These are phyloP conservation scores for Ariolimax columbianus DNA, from an alignment of 2,888 invertebrate species.

Conservation along the genomic window DNA sequence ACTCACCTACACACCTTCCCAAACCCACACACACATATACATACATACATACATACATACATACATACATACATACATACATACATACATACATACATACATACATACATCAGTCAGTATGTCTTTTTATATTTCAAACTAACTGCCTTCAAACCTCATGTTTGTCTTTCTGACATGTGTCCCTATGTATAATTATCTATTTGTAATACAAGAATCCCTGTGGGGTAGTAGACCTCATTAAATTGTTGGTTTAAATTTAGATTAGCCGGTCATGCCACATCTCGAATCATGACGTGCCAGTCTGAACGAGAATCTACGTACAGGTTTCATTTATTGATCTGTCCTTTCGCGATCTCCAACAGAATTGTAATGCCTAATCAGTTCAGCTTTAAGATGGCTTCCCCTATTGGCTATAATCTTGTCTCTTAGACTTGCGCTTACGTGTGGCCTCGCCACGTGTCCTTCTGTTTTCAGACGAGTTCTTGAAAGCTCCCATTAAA, in stretches of 20 bases:
- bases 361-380: background rate
- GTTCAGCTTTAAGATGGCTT: background rate
- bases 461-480: background rate
- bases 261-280: background rate
- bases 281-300: background rate
- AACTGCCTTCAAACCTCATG: no score
- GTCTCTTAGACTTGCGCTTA: background rate
- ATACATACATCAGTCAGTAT: background rate
- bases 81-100: slow-evolving; percentile 5
- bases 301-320: background rate
- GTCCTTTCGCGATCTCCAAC: background rate
- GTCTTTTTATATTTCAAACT: no score
- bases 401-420: background rate
- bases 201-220: no score
- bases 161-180: background rate
- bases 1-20: no score
- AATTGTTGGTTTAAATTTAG: background rate
- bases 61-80: background rate
- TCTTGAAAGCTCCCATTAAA: background rate
- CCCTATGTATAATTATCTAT: no score
- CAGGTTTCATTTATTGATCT: slow-evolving; percentile 20
- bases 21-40: no score
- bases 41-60: background rate
- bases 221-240: no score
- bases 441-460: background rate